Evolutionary conservation across 2,888 invertebrate genomes (phyloP).

Genomic region (Yponomeuta evonymella): DNA sequence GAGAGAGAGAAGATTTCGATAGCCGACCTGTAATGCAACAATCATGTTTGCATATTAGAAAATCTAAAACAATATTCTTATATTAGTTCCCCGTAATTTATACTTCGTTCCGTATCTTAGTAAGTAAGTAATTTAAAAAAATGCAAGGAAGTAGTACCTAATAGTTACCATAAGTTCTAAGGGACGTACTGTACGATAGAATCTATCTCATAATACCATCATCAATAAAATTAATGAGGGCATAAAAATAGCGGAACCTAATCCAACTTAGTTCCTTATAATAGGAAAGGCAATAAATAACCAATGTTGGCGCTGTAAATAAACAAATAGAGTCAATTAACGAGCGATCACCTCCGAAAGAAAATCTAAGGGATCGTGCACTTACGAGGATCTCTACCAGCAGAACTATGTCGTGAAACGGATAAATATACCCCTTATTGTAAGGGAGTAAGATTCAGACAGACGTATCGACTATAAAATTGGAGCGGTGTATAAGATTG

Average conservation of each 20-base stretch:
- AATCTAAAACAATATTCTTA: too few species aligned
- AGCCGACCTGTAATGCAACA: too few species aligned
- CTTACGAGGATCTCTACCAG: neutral
- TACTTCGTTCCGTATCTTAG: too few species aligned
- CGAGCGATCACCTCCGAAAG: neutral
- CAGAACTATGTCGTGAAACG: neutral
- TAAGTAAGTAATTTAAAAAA: too few species aligned
- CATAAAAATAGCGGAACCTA: neutral
- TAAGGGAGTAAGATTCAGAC: neutral
- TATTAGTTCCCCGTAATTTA: too few species aligned
- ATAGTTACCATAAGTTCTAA: too few species aligned
- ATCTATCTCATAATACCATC: neutral
- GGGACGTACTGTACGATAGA: too few species aligned
- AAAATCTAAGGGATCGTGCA: neutral
- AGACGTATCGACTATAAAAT: neutral
- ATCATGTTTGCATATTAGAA: too few species aligned
- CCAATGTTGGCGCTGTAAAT: neutral
- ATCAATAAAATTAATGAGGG: neutral
- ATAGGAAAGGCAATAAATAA: neutral
- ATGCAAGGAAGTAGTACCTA: too few species aligned
- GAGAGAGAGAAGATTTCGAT: too few species aligned
- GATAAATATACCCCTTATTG: neutral
- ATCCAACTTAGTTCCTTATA: neutral
- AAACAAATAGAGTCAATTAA: neutral
- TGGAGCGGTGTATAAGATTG: neutral